Evolutionary conservation across 2,113 vertebrate species (phyloP).

Genomic region (Clarias gariepinus): DNA sequence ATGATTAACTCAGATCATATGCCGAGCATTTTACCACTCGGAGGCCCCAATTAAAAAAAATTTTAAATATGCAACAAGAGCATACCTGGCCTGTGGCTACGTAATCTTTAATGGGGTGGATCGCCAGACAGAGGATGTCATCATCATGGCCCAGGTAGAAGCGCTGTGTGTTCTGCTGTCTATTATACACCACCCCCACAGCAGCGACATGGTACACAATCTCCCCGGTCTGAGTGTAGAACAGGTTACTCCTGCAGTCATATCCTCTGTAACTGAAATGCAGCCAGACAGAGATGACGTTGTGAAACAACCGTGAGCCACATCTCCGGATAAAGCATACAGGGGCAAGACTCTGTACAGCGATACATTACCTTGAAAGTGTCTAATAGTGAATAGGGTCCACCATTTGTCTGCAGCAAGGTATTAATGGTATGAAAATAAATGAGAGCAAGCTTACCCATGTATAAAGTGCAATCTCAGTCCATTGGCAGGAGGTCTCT

Average conservation of each 20-base stretch:
- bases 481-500: slow-evolving; percentile 84
- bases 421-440: neutral
- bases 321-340: neutral
- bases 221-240: slow-evolving; percentile 97
- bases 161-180: slow-evolving; percentile 94
- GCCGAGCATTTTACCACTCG: no score
- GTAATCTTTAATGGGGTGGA: slow-evolving; percentile 95
- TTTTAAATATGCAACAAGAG: slow-evolving; percentile 1
- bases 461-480: slow-evolving; percentile 95
- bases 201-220: slow-evolving; percentile 98
- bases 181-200: slow-evolving; percentile 94
- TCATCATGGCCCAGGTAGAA: slow-evolving; percentile 97
- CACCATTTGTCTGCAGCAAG: slow-evolving; percentile 2
- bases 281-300: slow-evolving; percentile 13
- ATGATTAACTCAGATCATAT: no score
- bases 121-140: slow-evolving; percentile 93
- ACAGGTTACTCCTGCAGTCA: slow-evolving; percentile 96
- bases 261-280: slow-evolving; percentile 91
- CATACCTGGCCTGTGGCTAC: slow-evolving; percentile 96
- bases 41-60: neutral
- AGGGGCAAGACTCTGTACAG: neutral
- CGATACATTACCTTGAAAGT: neutral
- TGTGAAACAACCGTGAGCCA: neutral
- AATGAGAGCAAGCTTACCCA: slow-evolving; percentile 74
- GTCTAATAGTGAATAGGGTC: neutral